Conservation (phyloP, 2,888 invertebrate species). For the Erpobdella octoculata region DNA sequence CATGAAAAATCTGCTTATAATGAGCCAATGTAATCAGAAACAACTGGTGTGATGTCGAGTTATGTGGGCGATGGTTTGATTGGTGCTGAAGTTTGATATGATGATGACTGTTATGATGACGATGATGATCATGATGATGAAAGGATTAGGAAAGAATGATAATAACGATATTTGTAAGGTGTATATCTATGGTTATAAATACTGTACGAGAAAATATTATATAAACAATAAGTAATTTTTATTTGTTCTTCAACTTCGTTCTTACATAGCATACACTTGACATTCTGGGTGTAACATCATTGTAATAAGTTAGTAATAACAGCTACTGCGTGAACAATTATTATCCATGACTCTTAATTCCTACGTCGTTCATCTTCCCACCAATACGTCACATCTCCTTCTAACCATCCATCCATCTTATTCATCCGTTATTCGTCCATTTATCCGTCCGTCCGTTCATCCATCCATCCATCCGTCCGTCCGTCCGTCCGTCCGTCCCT, state of each 20-base stretch:
- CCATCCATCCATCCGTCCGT: conserved; percentile 5
- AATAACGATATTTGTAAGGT: neutral
- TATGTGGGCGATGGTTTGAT: neutral
- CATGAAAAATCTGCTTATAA: too few relatives aligned
- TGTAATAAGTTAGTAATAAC: too few relatives aligned
- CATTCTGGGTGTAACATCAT: too few relatives aligned
- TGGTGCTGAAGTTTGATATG: neutral
- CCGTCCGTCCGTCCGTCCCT: neutral
- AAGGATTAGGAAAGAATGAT: neutral
- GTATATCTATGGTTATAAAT: too few relatives aligned
- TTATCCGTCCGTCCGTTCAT: neutral
- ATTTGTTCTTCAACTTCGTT: too few relatives aligned
- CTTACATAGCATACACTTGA: too few relatives aligned
- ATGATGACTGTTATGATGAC: neutral
- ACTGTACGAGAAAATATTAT: too few relatives aligned
- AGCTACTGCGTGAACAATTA: too few relatives aligned
- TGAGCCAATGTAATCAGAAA: too few relatives aligned
- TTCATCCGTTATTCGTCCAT: neutral
- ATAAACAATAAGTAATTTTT: too few relatives aligned
- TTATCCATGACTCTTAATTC: too few relatives aligned
- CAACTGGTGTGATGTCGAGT: neutral
- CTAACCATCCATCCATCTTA: neutral
- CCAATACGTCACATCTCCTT: neutral
- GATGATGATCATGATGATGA: neutral
- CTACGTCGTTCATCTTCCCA: neutral